Evolutionary conservation across 2,888 invertebrate genomes (phyloP).

Genomic region (Patella ulyssiponensis): DNA sequence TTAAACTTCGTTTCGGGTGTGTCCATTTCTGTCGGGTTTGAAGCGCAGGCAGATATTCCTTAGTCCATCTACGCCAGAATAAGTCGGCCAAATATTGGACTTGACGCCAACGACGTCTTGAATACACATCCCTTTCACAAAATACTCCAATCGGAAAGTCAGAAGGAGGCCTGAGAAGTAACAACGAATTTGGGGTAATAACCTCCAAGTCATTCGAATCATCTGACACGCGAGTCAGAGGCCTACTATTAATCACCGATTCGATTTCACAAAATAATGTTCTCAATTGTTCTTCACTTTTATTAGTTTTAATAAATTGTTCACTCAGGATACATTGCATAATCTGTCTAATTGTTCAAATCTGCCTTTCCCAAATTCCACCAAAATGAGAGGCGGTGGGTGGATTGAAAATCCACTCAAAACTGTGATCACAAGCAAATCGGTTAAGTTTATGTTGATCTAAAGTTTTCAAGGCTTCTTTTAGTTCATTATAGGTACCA

Average conservation of each 20-base stretch:
- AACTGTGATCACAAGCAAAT: slow-evolving; percentile 21
- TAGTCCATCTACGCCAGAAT: slow-evolving; percentile 31
- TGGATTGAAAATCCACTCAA: slow-evolving; percentile 39
- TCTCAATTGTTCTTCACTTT: too few species aligned
- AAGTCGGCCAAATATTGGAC: neutral
- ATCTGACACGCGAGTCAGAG: too few species aligned
- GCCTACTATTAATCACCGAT: too few species aligned
- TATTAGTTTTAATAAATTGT: slow-evolving; percentile 12
- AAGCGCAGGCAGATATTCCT: slow-evolving; percentile 28
- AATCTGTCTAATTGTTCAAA: slow-evolving; percentile 34
- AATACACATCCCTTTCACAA: too few species aligned
- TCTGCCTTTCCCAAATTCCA: slow-evolving; percentile 41
- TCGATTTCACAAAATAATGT: too few species aligned
- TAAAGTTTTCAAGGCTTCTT: slow-evolving; percentile 28
- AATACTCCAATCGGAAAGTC: too few species aligned
- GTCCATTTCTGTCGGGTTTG: slow-evolving; percentile 29
- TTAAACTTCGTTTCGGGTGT: neutral
- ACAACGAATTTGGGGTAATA: too few species aligned
- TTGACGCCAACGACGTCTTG: neutral
- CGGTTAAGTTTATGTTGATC: slow-evolving; percentile 26
- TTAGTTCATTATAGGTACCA: slow-evolving; percentile 33
- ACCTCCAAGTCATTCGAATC: too few species aligned
- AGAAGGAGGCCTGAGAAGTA: too few species aligned
- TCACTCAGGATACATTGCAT: slow-evolving; percentile 23
- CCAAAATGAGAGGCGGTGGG: slow-evolving; percentile 37